These are phyloP conservation scores for Calosoma granatense DNA, from an alignment of 1,140 invertebrate genomes.

Conservation along the genomic window DNA sequence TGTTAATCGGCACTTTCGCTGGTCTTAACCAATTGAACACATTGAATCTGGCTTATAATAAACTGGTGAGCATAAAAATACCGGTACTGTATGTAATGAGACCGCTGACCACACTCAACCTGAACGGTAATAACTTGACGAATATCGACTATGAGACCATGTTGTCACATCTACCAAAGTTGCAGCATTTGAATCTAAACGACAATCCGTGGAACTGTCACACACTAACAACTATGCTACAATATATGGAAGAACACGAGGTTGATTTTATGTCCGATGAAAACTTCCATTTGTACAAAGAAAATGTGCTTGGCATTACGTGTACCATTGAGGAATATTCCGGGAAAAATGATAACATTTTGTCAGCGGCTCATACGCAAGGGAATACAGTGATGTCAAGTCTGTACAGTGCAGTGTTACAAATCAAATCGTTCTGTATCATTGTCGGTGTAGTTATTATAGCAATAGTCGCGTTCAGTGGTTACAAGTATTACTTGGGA, in stretches of 20 bases:
- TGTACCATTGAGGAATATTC: not conserved
- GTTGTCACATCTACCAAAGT: not conserved
- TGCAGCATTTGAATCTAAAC: not conserved
- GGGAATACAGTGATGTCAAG: not conserved
- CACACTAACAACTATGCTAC: not conserved
- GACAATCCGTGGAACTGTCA: not conserved
- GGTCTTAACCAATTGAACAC: not conserved
- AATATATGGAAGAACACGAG: not conserved
- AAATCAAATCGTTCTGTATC: conserved; percentile 4
- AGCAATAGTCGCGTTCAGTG: not conserved
- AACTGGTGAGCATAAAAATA: not conserved
- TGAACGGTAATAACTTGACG: not conserved
- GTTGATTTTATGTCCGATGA: not conserved
- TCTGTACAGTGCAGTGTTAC: not conserved
- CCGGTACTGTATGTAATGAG: not conserved
- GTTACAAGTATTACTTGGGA: not conserved
- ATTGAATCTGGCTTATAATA: not conserved
- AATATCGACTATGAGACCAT: not conserved
- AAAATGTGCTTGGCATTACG: conserved; percentile 2
- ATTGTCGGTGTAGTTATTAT: not conserved
- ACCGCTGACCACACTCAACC: not conserved
- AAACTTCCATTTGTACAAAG: not conserved
- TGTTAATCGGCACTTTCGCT: not conserved
- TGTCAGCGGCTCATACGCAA: not conserved
- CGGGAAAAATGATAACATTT: not conserved